These are phyloP conservation scores for Corythornis vintsioides DNA, from an alignment of 2,113 vertebrate species.

Conservation along the genomic window DNA sequence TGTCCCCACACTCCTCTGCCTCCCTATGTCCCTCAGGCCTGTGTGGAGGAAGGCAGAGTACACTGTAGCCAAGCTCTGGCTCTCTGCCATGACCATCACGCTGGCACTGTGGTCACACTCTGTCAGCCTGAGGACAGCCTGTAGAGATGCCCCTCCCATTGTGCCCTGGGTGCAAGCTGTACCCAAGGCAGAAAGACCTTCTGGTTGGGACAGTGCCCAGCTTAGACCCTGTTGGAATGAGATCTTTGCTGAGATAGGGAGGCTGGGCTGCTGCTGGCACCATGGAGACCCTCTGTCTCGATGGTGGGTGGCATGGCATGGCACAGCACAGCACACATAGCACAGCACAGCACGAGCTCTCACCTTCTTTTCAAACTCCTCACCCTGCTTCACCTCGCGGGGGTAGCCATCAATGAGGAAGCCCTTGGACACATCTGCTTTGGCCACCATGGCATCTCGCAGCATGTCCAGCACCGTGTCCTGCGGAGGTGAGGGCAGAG, in stretches of 20 bases:
- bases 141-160: not conserved
- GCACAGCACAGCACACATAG: too few relatives aligned
- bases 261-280: not conserved
- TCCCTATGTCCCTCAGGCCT: not conserved
- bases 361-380: constrained; percentile 97
- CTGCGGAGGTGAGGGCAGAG: constrained; percentile 63
- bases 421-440: constrained; percentile 89
- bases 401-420: constrained; percentile 97
- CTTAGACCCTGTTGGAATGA: not conserved
- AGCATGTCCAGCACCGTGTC: constrained; percentile 98
- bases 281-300: not conserved
- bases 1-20: not conserved
- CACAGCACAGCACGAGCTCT: not conserved
- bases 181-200: not conserved
- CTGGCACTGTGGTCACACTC: not conserved
- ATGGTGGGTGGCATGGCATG: not conserved
- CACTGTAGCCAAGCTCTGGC: not conserved
- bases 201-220: not conserved
- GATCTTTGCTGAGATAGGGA: not conserved
- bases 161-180: not conserved
- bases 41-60: not conserved
- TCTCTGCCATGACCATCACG: not conserved
- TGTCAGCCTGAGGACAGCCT: not conserved
- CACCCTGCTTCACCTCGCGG: constrained; percentile 94
- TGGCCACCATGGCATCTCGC: constrained; percentile 94